A percentile compares a stretch with the other conserved stretches of the same genome.
Conservation (phyloP, 2,888 invertebrate species). For the Parnassius apollo region DNA sequence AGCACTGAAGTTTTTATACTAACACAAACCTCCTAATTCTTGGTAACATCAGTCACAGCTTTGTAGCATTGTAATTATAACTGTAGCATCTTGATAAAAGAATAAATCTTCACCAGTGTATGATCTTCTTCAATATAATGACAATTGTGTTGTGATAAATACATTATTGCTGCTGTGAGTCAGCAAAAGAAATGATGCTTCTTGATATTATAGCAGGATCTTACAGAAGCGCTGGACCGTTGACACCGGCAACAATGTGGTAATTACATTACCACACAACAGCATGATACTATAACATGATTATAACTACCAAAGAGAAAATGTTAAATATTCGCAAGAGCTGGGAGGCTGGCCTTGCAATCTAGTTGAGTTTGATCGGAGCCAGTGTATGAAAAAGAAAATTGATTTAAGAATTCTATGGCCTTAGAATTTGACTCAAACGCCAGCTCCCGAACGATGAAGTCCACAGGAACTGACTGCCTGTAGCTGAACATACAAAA, state of each 20-base stretch:
- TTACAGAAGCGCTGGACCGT: constrained; percentile 43
- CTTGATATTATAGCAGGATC: constrained; percentile 27
- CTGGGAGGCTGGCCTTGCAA: constrained; percentile 91
- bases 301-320: constrained; percentile 59
- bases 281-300: constrained; percentile 60
- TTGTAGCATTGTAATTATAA: constrained; percentile 14
- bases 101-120: constrained; percentile 29
- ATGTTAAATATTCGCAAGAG: constrained; percentile 80
- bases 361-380: constrained; percentile 88
- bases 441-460: constrained; percentile 93
- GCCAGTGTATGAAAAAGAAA: constrained; percentile 88
- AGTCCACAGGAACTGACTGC: constrained; percentile 92
- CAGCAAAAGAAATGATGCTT: constrained; percentile 64
- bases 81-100: constrained; percentile 26
- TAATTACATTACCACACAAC: constrained; percentile 70
- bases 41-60: constrained; percentile 20
- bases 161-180: constrained; percentile 52
- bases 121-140: constrained; percentile 46
- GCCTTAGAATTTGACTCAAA: constrained; percentile 92
- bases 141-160: constrained; percentile 43
- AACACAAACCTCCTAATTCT: constrained; percentile 31
- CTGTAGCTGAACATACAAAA: constrained; percentile 92
- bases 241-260: constrained; percentile 48
- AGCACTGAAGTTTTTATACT: constrained; percentile 36
- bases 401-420: constrained; percentile 92